Evolutionary conservation across 2,888 invertebrate species (phyloP).

Genomic region (Thecocarcelia acutangulata): DNA sequence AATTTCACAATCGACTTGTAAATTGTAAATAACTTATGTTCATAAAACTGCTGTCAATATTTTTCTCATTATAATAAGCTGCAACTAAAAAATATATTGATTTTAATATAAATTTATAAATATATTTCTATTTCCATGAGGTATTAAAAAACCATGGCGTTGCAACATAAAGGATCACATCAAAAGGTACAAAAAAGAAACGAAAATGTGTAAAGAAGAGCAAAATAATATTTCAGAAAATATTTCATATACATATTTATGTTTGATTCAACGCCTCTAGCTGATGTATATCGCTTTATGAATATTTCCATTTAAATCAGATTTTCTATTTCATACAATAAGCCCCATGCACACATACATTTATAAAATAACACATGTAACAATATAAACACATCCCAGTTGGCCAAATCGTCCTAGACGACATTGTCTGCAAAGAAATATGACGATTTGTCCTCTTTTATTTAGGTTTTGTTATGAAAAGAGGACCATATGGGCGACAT

Average conservation of each 20-base stretch:
- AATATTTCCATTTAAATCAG: conserved; percentile 61
- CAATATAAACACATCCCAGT: too few relatives aligned
- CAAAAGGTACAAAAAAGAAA: conserved; percentile 41
- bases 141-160: conserved; percentile 33
- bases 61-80: too few relatives aligned
- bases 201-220: neutral
- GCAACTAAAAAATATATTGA: too few relatives aligned
- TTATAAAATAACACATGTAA: too few relatives aligned
- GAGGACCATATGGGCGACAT: too few relatives aligned
- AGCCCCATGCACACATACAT: neutral
- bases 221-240: conserved; percentile 19
- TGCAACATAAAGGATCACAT: conserved; percentile 39
- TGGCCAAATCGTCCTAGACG: too few relatives aligned
- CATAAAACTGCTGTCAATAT: too few relatives aligned
- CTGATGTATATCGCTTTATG: conserved; percentile 60
- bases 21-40: too few relatives aligned
- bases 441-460: too few relatives aligned
- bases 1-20: too few relatives aligned
- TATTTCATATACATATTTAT: conserved; percentile 62
- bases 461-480: too few relatives aligned
- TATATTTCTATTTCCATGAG: conserved; percentile 12
- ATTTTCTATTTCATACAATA: conserved; percentile 45
- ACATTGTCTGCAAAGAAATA: too few relatives aligned
- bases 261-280: conserved; percentile 68
- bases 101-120: neutral